Percentiles rank a stretch among this genome's conserved stretches.
These are phyloP conservation scores for Calcarius ornatus DNA, from an alignment of 2,113 vertebrate species.

Conservation along the genomic window DNA sequence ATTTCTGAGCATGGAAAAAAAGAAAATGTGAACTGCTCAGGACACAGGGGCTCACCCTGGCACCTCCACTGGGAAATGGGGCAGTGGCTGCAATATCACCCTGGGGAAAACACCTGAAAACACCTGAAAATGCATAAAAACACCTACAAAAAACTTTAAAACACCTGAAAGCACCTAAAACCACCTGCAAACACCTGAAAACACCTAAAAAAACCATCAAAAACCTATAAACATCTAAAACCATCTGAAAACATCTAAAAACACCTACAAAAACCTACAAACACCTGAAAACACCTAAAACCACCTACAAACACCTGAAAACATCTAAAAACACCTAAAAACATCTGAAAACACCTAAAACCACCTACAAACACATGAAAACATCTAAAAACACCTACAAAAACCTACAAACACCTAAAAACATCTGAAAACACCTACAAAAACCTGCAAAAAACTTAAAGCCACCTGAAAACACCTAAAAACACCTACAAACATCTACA, in stretches of 20 bases:
- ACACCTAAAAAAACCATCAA: background rate
- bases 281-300: background rate
- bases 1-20: background rate
- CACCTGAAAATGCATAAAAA: background rate
- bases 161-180: background rate
- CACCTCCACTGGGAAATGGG: fast-evolving
- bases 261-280: background rate
- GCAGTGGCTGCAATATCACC: background rate
- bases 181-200: background rate
- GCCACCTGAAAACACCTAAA: background rate
- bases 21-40: background rate
- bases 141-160: too few species aligned
- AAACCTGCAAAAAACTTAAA: too few species aligned
- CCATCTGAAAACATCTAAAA: background rate
- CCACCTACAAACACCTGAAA: background rate
- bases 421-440: background rate
- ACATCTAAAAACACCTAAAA: background rate
- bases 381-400: background rate
- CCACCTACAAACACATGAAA: background rate
- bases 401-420: too few species aligned
- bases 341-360: background rate
- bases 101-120: background rate
- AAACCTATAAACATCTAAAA: fast-evolving
- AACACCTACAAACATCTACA: fast-evolving
- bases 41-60: fast-evolving